Evolutionary conservation across 2,797 vertebrate genomes (phyloP).

Genomic region (Synaphobranchus kaupii): DNA sequence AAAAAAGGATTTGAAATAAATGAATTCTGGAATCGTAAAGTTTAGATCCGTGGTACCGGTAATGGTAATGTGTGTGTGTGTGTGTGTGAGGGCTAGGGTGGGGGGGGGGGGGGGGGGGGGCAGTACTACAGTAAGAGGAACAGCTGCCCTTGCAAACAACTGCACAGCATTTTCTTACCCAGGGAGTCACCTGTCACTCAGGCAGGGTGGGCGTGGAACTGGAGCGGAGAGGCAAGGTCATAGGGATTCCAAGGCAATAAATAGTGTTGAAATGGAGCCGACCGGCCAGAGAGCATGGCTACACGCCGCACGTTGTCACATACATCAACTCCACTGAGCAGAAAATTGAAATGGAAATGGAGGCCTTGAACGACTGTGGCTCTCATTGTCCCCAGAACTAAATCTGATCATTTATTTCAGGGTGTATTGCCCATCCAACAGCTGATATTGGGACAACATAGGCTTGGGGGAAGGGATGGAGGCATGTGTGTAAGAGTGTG

Average conservation of each 20-base stretch:
- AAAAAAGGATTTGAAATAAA: neutral
- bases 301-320: slow-evolving; percentile 70
- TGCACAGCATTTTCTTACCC: neutral
- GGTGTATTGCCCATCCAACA: slow-evolving; percentile 59
- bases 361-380: slow-evolving; percentile 74
- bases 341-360: slow-evolving; percentile 83
- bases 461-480: neutral
- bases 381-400: slow-evolving; percentile 72
- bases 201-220: slow-evolving; percentile 43
- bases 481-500: neutral
- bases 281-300: slow-evolving; percentile 50
- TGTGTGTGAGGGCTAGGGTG: neutral
- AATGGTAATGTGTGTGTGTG: neutral
- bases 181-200: slow-evolving; percentile 30
- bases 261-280: slow-evolving; percentile 57
- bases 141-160: neutral
- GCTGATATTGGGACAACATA: slow-evolving; percentile 46
- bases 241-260: slow-evolving; percentile 59
- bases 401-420: slow-evolving; percentile 77
- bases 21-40: neutral
- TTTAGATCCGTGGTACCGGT: neutral
- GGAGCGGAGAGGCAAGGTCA: slow-evolving; percentile 63
- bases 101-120: too few species aligned
- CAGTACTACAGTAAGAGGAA: neutral
- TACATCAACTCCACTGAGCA: slow-evolving; percentile 80